Evolutionary conservation across 2,113 vertebrate genomes (phyloP).

Genomic region (Xerus inauris): DNA sequence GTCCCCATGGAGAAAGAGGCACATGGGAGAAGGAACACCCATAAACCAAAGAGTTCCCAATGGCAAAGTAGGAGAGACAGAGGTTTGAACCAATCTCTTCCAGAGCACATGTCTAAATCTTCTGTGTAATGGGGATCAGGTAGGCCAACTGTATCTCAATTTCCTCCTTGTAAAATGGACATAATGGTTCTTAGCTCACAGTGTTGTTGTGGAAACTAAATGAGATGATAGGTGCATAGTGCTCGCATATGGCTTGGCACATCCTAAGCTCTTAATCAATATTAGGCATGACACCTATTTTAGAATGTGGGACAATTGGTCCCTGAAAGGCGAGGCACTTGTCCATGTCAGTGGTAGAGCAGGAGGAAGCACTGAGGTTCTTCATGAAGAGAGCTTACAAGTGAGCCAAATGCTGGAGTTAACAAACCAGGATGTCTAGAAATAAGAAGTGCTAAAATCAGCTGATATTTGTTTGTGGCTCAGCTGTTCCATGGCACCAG

Average conservation of each 20-base stretch:
- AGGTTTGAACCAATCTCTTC: not conserved
- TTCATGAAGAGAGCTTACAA: not conserved
- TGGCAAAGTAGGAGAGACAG: not conserved
- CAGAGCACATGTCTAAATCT: not conserved
- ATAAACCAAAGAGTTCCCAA: rapidly evolving
- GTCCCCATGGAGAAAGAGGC: not conserved
- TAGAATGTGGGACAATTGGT: not conserved
- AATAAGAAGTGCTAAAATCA: slow-evolving; percentile 70
- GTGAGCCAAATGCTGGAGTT: not conserved
- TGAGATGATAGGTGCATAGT: not conserved
- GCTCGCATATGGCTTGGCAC: not conserved
- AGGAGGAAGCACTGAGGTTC: not conserved
- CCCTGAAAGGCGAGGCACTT: not conserved
- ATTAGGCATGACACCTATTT: not conserved
- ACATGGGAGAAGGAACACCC: rapidly evolving
- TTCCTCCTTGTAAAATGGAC: not conserved
- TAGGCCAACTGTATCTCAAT: not conserved
- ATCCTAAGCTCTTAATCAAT: not conserved
- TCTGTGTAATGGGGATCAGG: rapidly evolving
- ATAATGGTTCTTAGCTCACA: not conserved
- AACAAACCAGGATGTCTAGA: slow-evolving; percentile 67
- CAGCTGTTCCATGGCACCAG: slow-evolving; percentile 56
- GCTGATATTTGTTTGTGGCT: slow-evolving; percentile 69
- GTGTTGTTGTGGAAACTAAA: not conserved
- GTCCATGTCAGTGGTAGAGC: not conserved